A percentile compares a stretch with the other conserved stretches of the same genome.
These are phyloP conservation scores for Centruroides vittatus DNA, from an alignment of 1,140 invertebrate genomes.

Conservation along the genomic window DNA sequence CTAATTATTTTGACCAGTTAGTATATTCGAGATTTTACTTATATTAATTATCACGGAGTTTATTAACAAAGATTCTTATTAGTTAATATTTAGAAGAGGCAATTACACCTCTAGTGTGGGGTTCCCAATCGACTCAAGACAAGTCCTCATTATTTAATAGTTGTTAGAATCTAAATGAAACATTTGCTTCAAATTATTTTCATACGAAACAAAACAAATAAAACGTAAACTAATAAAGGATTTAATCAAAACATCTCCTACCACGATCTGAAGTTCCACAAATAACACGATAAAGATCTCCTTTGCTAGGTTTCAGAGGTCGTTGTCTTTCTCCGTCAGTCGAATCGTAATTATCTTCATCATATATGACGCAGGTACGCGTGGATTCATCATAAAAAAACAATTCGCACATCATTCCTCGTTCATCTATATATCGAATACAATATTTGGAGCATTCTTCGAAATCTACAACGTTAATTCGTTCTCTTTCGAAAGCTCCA, in stretches of 20 bases:
- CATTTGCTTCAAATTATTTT: no score
- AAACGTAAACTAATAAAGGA: no score
- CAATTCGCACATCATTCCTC: constrained; percentile 33
- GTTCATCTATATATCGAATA: constrained; percentile 17
- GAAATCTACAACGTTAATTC: constrained; percentile 17
- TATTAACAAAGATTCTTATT: no score
- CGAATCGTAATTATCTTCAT: constrained; percentile 46
- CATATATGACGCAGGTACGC: constrained; percentile 64
- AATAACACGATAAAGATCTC: constrained; percentile 20
- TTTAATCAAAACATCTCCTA: constrained; percentile 4
- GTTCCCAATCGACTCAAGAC: no score
- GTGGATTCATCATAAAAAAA: constrained; percentile 79
- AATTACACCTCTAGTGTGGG: no score
- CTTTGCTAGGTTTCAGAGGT: constrained; percentile 17
- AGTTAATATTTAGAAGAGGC: no score
- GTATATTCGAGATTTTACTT: no score
- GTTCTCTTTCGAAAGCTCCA: constrained; percentile 18
- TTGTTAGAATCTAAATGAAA: no score
- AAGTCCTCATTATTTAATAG: no score
- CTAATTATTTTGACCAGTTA: no score
- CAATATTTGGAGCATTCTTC: constrained; percentile 20
- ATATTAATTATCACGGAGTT: no score
- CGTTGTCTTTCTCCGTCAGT: constrained; percentile 40
- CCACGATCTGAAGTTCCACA: constrained; percentile 24
- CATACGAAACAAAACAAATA: no score